These are phyloP conservation scores for Tricholaema leucomelas DNA, from an alignment of 2,113 vertebrate species.

Conservation along the genomic window DNA sequence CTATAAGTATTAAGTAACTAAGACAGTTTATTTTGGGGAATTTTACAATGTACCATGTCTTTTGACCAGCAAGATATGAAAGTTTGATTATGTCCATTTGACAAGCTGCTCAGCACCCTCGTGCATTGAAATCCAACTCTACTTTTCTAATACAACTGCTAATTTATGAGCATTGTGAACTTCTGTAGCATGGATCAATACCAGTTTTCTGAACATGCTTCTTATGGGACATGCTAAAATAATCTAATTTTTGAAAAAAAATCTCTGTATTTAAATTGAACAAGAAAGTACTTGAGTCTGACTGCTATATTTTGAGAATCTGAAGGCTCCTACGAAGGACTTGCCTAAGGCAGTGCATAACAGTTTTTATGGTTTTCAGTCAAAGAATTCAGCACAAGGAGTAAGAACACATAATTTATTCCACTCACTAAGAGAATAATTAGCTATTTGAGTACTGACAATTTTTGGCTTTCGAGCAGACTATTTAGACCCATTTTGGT, in stretches of 20 bases:
- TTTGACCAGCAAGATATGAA: not conserved
- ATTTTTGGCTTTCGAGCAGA: not conserved
- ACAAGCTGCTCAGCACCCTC: not conserved
- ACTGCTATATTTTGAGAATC: slow-evolving; percentile 14
- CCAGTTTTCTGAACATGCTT: not conserved
- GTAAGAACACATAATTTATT: slow-evolving; percentile 18
- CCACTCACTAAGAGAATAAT: slow-evolving; percentile 22
- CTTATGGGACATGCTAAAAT: not conserved
- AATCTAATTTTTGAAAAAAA: slow-evolving; percentile 1
- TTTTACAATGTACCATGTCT: not conserved
- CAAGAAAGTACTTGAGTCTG: not conserved
- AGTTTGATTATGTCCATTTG: not conserved
- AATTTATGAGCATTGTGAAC: slow-evolving; percentile 7
- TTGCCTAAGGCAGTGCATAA: slow-evolving; percentile 27
- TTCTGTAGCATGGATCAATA: not conserved
- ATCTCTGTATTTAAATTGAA: slow-evolving; percentile 14
- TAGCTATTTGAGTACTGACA: not conserved
- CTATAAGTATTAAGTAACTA: not conserved
- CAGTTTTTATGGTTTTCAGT: slow-evolving; percentile 40
- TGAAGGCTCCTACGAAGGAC: slow-evolving; percentile 9
- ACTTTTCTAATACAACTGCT: not conserved
- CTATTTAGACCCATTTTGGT: not conserved
- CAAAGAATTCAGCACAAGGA: slow-evolving; percentile 12
- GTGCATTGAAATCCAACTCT: not conserved
- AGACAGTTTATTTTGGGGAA: not conserved